Conservation (phyloP, 2,113 vertebrate genomes). For the Clupea harengus region DNA sequence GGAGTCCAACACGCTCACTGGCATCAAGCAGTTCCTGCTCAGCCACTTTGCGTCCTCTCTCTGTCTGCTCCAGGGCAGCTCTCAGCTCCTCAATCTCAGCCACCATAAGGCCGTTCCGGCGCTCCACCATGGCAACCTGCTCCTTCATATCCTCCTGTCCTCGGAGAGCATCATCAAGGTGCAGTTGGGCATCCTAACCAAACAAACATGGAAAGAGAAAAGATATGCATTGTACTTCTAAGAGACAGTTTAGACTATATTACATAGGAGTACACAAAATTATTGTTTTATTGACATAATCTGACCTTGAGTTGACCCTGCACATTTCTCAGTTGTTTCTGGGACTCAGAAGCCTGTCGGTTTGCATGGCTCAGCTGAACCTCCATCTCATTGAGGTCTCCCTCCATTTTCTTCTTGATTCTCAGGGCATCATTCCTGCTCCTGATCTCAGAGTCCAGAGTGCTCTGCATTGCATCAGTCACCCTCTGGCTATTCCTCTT, state of each 20-base stretch:
- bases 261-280: no score
- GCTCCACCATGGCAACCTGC: slow-evolving; percentile 75
- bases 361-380: not conserved
- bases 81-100: slow-evolving; percentile 78
- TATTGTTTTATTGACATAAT: not conserved
- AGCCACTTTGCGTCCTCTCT: slow-evolving; percentile 80
- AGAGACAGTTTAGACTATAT: no score
- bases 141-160: slow-evolving; percentile 78
- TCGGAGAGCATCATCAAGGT: slow-evolving; percentile 78
- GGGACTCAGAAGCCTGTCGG: not conserved
- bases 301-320: not conserved
- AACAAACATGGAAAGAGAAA: not conserved
- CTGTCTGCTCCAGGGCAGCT: slow-evolving; percentile 80
- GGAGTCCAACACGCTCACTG: slow-evolving; percentile 84
- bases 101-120: slow-evolving; percentile 62
- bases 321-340: not conserved
- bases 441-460: not conserved
- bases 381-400: not conserved
- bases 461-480: not conserved
- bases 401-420: not conserved
- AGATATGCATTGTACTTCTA: not conserved
- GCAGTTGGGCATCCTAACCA: slow-evolving; percentile 80
- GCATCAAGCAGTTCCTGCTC: slow-evolving; percentile 87
- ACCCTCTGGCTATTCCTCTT: slow-evolving; percentile 11
- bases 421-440: not conserved